Conservation (phyloP, 2,113 vertebrate genomes). For the Tringa solitaria region DNA sequence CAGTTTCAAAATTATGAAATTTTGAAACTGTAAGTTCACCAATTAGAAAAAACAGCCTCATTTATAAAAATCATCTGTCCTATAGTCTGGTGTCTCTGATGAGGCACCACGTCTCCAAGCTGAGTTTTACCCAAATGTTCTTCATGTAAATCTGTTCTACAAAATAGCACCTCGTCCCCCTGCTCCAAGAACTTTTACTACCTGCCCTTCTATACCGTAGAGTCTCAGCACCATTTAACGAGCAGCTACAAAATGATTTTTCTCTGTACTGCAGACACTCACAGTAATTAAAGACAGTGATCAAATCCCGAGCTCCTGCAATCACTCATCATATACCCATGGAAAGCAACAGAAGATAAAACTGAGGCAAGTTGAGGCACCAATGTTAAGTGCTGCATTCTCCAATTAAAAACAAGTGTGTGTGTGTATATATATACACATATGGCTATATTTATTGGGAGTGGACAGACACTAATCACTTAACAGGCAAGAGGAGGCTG, state of each 20-base stretch:
- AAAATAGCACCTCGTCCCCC: slow-evolving; percentile 22
- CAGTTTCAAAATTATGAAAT: slow-evolving; percentile 1
- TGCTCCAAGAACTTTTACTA: neutral
- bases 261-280: neutral
- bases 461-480: neutral
- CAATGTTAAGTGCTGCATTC: neutral
- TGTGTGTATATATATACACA: neutral
- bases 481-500: neutral
- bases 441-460: slow-evolving; percentile 25
- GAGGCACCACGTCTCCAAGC: neutral
- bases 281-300: neutral
- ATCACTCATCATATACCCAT: rapidly evolving
- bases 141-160: neutral
- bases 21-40: slow-evolving; percentile 43
- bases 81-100: neutral
- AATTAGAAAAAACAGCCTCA: neutral
- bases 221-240: neutral
- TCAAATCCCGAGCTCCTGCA: neutral
- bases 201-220: neutral
- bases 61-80: neutral
- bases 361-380: neutral
- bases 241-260: neutral
- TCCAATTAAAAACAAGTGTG: neutral
- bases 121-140: neutral
- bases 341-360: neutral